Evolutionary conservation across 1,140 invertebrate genomes (phyloP).

Genomic region (Venturia canescens): DNA sequence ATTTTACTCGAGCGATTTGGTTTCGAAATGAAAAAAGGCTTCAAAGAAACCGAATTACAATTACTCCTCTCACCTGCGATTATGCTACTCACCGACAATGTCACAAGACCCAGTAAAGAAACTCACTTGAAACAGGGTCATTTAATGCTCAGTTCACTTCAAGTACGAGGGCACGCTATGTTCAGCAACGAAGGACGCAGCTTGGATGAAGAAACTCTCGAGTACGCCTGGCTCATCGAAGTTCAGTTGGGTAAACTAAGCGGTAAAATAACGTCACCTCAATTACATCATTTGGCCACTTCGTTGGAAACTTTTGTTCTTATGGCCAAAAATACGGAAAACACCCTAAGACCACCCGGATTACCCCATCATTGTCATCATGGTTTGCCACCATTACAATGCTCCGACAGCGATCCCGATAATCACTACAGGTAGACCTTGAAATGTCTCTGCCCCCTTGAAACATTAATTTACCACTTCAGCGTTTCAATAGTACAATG

Average conservation of each 20-base stretch:
- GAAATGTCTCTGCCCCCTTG: background rate
- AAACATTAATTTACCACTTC: no score
- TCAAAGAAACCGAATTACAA: slow-evolving; percentile 93
- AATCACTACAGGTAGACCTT: slow-evolving; percentile 80
- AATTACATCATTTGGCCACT: slow-evolving; percentile 90
- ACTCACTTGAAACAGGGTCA: slow-evolving; percentile 92
- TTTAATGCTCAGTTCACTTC: slow-evolving; percentile 91
- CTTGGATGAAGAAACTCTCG: slow-evolving; percentile 95
- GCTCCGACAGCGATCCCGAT: slow-evolving; percentile 84
- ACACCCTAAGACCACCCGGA: slow-evolving; percentile 86
- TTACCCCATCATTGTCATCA: slow-evolving; percentile 91
- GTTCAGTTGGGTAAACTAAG: slow-evolving; percentile 89
- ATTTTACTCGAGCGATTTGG: slow-evolving; percentile 93
- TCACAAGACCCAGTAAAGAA: slow-evolving; percentile 82
- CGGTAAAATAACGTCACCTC: slow-evolving; percentile 87
- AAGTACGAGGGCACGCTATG: slow-evolving; percentile 97
- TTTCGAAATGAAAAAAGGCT: slow-evolving; percentile 98
- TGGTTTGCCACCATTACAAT: slow-evolving; percentile 86
- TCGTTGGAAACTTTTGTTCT: slow-evolving; percentile 93
- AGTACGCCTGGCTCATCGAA: slow-evolving; percentile 97
- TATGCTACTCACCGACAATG: slow-evolving; percentile 86
- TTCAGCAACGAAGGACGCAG: slow-evolving; percentile 94
- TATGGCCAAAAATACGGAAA: slow-evolving; percentile 92
- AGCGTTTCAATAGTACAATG: no score
- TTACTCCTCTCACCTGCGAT: slow-evolving; percentile 93